A percentile compares a stretch with the other conserved stretches of the same genome.
These are phyloP conservation scores for Pungitius pungitius DNA, from an alignment of 2,113 vertebrate genomes.

Conservation along the genomic window DNA sequence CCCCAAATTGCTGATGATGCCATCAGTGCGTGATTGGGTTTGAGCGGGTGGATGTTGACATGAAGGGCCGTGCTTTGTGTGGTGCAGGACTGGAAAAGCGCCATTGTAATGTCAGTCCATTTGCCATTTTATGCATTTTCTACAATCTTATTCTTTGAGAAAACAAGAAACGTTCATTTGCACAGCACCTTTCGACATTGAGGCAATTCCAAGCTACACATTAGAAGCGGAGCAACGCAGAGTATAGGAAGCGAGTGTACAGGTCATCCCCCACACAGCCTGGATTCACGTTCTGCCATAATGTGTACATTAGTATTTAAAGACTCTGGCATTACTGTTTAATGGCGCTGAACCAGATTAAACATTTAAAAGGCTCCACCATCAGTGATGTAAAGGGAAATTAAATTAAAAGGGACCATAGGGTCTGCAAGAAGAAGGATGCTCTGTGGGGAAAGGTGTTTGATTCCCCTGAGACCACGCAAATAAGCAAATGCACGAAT, in stretches of 20 bases:
- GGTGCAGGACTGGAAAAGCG: background rate
- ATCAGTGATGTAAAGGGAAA: conserved; percentile 67
- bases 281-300: conserved; percentile 43
- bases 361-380: conserved; percentile 72
- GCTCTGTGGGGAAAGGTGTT: conserved; percentile 19
- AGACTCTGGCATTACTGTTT: conserved; percentile 67
- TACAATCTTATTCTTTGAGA: background rate
- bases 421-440: conserved; percentile 29
- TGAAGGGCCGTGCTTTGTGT: background rate
- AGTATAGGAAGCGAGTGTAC: conserved; percentile 30
- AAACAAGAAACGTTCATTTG: background rate
- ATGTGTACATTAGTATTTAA: conserved; percentile 71
- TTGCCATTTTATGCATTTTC: background rate
- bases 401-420: conserved; percentile 62
- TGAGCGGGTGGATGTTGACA: background rate
- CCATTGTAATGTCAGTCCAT: background rate
- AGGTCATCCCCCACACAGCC: conserved; percentile 34
- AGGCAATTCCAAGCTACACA: background rate
- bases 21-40: background rate
- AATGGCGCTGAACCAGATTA: conserved; percentile 71
- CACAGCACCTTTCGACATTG: background rate
- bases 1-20: background rate
- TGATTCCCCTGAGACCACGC: conserved; percentile 4
- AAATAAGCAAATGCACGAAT: conserved; percentile 28
- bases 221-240: background rate